Percentiles rank a stretch among this genome's conserved stretches.
Evolutionary conservation across 2,888 invertebrate species (phyloP).

Genomic region (Troides aeacus): DNA sequence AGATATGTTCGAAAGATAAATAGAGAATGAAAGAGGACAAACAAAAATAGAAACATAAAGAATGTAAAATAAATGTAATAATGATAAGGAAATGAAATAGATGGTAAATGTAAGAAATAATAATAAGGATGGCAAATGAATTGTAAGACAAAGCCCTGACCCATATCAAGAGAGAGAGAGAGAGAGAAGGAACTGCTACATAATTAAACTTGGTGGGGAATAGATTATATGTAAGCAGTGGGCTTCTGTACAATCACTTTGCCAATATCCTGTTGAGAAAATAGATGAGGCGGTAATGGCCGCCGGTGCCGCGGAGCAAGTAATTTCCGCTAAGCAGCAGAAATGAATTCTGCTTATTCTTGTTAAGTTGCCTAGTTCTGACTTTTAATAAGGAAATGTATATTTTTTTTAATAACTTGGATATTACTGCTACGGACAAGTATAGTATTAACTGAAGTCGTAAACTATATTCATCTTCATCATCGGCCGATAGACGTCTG

Average conservation of each 20-base stretch:
- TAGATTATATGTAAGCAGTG: slow-evolving; percentile 49
- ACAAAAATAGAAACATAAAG: too few species aligned
- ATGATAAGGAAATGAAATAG: too few species aligned
- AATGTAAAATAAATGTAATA: too few species aligned
- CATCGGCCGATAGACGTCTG: too few species aligned
- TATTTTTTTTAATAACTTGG: slow-evolving; percentile 7
- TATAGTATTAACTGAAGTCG: too few species aligned
- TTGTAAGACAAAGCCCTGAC: too few species aligned
- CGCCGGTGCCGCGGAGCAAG: slow-evolving; percentile 21
- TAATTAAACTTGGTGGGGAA: not conserved
- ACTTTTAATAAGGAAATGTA: slow-evolving; percentile 17
- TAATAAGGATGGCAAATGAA: too few species aligned
- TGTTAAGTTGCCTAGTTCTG: slow-evolving; percentile 14
- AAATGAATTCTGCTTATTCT: slow-evolving; percentile 27
- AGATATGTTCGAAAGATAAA: too few species aligned
- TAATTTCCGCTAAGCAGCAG: slow-evolving; percentile 28
- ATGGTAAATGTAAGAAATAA: too few species aligned
- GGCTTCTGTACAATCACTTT: slow-evolving; percentile 60
- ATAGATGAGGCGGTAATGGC: slow-evolving; percentile 26
- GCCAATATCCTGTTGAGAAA: slow-evolving; percentile 56
- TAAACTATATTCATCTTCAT: too few species aligned
- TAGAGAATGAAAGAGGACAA: too few species aligned
- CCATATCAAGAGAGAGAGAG: too few species aligned
- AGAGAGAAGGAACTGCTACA: not conserved
- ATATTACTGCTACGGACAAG: not conserved